phyloP scores from a whole-genome alignment of 2,113 vertebrate species.

The Erpornis zantholeuca region DNA sequence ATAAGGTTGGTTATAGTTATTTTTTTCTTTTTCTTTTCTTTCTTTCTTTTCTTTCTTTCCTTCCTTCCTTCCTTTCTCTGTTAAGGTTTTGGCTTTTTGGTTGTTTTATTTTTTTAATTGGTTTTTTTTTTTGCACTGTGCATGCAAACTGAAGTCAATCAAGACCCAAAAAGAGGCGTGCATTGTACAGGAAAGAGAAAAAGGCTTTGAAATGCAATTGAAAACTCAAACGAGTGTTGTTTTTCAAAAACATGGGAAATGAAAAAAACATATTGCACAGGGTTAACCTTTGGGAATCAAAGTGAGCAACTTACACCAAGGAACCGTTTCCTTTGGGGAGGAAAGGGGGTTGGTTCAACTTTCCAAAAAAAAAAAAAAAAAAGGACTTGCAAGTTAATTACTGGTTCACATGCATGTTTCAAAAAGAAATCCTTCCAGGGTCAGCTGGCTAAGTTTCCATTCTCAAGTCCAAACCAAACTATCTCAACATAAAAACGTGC shows the following conservation, averaged over 20 bases:
- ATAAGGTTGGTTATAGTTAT: slow-evolving; percentile 54
- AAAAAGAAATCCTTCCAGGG: slow-evolving; percentile 73
- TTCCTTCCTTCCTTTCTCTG: slow-evolving; percentile 34
- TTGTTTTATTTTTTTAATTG: neutral
- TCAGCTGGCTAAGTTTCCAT: slow-evolving; percentile 82
- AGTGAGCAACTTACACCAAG: slow-evolving; percentile 78
- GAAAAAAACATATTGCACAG: slow-evolving; percentile 78
- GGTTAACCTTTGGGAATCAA: slow-evolving; percentile 76
- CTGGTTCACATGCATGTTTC: slow-evolving; percentile 82
- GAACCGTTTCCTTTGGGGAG: slow-evolving; percentile 66
- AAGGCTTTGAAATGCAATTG: slow-evolving; percentile 92
- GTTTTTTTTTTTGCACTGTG: slow-evolving; percentile 83
- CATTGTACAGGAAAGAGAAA: slow-evolving; percentile 91
- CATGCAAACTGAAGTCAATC: slow-evolving; percentile 99
- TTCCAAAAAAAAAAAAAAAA: slow-evolving; percentile 70
- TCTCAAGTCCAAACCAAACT: slow-evolving; percentile 89
- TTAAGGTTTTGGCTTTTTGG: slow-evolving; percentile 4
- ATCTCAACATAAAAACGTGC: too few species aligned
- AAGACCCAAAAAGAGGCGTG: slow-evolving; percentile 97
- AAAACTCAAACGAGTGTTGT: slow-evolving; percentile 84
- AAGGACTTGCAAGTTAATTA: slow-evolving; percentile 76
- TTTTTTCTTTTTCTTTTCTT: slow-evolving; percentile 28
- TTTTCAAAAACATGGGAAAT: slow-evolving; percentile 79
- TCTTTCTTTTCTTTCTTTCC: slow-evolving; percentile 52
- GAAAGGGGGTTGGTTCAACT: slow-evolving; percentile 63